Percentiles rank a stretch among this genome's conserved stretches.
These are phyloP conservation scores for Pseudomyrmex concolor DNA, from an alignment of 1,140 invertebrate genomes.

Conservation along the genomic window DNA sequence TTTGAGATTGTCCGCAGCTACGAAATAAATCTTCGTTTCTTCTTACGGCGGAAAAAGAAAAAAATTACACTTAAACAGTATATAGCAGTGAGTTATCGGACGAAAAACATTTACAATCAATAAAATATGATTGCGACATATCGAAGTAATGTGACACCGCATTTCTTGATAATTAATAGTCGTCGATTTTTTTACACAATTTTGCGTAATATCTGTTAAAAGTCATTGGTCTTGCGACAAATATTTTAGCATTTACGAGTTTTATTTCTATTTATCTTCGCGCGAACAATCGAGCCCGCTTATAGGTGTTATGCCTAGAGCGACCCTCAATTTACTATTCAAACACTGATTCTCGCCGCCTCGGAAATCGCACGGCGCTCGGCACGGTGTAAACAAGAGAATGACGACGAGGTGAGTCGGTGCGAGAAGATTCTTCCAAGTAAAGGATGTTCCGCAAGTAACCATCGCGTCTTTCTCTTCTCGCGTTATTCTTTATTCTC, in stretches of 20 bases:
- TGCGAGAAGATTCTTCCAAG: slow-evolving; percentile 1
- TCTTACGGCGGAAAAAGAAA: not conserved
- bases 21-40: not conserved
- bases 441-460: slow-evolving; percentile 1
- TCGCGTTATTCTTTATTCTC: not conserved
- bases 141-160: not conserved
- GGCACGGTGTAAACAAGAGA: slow-evolving; percentile 42
- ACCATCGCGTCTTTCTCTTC: not conserved
- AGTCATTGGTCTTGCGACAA: not conserved
- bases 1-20: not conserved
- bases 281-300: slow-evolving; percentile 1
- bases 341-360: slow-evolving; percentile 28
- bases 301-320: not conserved
- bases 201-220: not conserved
- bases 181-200: not conserved
- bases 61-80: slow-evolving; percentile 8
- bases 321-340: slow-evolving; percentile 43
- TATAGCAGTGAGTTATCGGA: not conserved
- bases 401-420: slow-evolving; percentile 39
- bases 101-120: not conserved
- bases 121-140: not conserved
- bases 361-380: slow-evolving; percentile 29
- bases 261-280: slow-evolving; percentile 17
- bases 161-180: slow-evolving; percentile 5
- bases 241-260: not conserved